Conservation (phyloP, 2,113 vertebrate species). For the Protobothrops mucrosquamatus region DNA sequence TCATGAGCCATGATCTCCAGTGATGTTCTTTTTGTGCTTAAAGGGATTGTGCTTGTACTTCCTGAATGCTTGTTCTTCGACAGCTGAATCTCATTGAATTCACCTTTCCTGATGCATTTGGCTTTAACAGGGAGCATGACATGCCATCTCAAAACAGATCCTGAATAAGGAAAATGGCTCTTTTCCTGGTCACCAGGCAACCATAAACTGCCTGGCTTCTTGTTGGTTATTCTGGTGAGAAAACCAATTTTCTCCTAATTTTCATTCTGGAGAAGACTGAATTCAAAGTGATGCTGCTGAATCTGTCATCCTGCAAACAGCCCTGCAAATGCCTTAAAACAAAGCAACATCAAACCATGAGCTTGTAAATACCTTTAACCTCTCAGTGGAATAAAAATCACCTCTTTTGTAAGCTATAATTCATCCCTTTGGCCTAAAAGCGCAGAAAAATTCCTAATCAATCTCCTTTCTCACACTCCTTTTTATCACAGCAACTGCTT, state of each 20-base stretch:
- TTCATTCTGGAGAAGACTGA: constrained; percentile 1
- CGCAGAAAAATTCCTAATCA: constrained; percentile 43
- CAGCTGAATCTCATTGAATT: neutral
- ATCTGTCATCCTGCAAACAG: constrained; percentile 27
- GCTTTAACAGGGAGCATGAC: neutral
- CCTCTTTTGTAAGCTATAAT: constrained; percentile 3
- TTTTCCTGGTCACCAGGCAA: constrained; percentile 13
- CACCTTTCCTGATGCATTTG: neutral
- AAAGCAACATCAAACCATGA: constrained; percentile 7
- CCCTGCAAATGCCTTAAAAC: constrained; percentile 11
- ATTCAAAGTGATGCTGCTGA: constrained; percentile 21
- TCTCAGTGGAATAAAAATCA: constrained; percentile 9
- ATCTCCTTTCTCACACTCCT: constrained; percentile 41
- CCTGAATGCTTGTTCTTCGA: neutral
- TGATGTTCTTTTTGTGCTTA: neutral
- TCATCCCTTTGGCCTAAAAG: constrained; percentile 3
- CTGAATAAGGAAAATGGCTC: neutral
- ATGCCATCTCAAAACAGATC: neutral
- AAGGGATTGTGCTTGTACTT: neutral
- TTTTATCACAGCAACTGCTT: constrained; percentile 8
- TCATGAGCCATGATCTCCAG: constrained; percentile 11
- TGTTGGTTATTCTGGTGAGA: neutral
- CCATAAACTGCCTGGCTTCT: neutral
- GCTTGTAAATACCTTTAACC: constrained; percentile 11
- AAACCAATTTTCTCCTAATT: neutral